Evolutionary conservation across 2,888 invertebrate genomes (phyloP).

Genomic region (Chymomyza amoena): DNA sequence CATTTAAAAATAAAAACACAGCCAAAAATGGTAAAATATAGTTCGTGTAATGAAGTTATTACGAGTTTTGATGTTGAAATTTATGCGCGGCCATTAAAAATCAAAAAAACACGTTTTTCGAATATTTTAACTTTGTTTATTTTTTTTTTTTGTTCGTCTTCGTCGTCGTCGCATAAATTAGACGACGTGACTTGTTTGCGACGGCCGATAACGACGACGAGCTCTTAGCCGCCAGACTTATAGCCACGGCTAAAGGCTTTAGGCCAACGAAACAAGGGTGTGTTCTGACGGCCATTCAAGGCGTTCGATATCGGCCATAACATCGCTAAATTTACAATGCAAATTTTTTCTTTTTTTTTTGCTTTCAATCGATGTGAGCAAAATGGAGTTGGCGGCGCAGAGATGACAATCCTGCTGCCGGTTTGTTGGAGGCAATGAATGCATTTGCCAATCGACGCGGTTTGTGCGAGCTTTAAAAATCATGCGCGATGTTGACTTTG

Average conservation of each 20-base stretch:
- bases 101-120: slow-evolving; percentile 69
- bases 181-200: slow-evolving; percentile 61
- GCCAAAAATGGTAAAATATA: slow-evolving; percentile 45
- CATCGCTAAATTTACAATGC: slow-evolving; percentile 64
- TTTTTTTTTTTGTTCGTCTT: slow-evolving; percentile 4
- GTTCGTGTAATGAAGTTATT: slow-evolving; percentile 76
- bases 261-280: neutral
- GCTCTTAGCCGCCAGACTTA: slow-evolving; percentile 16
- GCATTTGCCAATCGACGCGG: slow-evolving; percentile 38
- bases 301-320: slow-evolving; percentile 53
- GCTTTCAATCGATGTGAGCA: slow-evolving; percentile 56
- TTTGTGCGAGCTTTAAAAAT: slow-evolving; percentile 57
- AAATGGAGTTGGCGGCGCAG: slow-evolving; percentile 44
- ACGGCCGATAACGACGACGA: slow-evolving; percentile 11
- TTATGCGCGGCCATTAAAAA: slow-evolving; percentile 73
- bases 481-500: slow-evolving; percentile 50
- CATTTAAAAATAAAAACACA: neutral
- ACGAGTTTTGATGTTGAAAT: slow-evolving; percentile 73
- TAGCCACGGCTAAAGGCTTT: neutral
- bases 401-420: slow-evolving; percentile 12
- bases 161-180: slow-evolving; percentile 64
- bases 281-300: neutral
- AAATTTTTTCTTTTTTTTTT: slow-evolving; percentile 47
- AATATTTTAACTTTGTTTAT: slow-evolving; percentile 60
- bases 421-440: slow-evolving; percentile 2